phyloP scores from a whole-genome alignment of 2,888 invertebrate genomes.

The Tribolium freemani region DNA sequence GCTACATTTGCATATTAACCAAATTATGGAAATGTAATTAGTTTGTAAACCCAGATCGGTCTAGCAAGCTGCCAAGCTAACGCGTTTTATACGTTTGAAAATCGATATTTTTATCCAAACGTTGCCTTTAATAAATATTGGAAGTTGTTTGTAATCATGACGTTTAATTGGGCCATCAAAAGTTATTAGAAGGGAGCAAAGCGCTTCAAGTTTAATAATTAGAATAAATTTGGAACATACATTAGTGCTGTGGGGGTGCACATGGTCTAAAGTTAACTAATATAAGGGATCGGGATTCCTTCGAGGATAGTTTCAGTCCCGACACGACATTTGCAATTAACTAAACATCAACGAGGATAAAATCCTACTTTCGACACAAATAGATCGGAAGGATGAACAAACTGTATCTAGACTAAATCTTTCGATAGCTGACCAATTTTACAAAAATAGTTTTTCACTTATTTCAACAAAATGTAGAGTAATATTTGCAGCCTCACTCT shows the following conservation, averaged over 20 bases:
- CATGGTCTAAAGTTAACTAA: slow-evolving; percentile 38
- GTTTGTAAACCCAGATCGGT: slow-evolving; percentile 39
- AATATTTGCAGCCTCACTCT: too few relatives aligned
- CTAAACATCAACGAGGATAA: slow-evolving; percentile 51
- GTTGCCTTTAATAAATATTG: slow-evolving; percentile 25
- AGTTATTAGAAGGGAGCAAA: slow-evolving; percentile 39
- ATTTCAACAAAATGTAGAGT: too few relatives aligned
- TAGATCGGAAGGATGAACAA: slow-evolving; percentile 2
- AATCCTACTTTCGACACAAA: slow-evolving; percentile 20
- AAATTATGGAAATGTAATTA: slow-evolving; percentile 70
- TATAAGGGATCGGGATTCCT: slow-evolving; percentile 27
- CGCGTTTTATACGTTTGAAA: slow-evolving; percentile 16
- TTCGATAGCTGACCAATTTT: too few relatives aligned
- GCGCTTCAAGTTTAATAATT: slow-evolving; percentile 51
- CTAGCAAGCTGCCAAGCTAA: slow-evolving; percentile 20
- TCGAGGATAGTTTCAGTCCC: slow-evolving; percentile 22
- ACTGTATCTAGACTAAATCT: too few relatives aligned
- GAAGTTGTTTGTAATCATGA: slow-evolving; percentile 36
- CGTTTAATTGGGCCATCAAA: slow-evolving; percentile 44
- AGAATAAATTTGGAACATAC: slow-evolving; percentile 48
- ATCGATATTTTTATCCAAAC: slow-evolving; percentile 21
- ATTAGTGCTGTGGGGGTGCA: slow-evolving; percentile 33
- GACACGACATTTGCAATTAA: slow-evolving; percentile 48
- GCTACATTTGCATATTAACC: slow-evolving; percentile 68
- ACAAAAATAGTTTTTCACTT: too few relatives aligned